These are phyloP conservation scores for Trididemnum clinides DNA, from an alignment of 23 tunicate species.

Conservation along the genomic window DNA sequence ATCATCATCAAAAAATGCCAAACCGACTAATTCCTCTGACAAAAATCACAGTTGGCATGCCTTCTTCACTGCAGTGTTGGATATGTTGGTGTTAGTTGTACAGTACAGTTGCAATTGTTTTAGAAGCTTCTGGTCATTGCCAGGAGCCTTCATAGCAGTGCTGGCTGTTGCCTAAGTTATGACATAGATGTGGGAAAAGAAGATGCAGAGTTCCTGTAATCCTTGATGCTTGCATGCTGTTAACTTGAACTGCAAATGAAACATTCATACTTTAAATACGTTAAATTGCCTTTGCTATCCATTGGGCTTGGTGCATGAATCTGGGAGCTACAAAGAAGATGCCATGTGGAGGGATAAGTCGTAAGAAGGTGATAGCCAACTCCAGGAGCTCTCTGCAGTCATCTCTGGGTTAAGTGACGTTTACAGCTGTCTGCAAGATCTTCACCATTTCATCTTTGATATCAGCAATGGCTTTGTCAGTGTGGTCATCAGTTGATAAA, in stretches of 20 bases:
- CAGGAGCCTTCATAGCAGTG: not conserved
- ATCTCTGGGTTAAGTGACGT: conserved; percentile 20
- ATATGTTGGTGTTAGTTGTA: conserved; percentile 1
- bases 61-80: not conserved
- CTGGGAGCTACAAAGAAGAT: conserved; percentile 19
- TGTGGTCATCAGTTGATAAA: conserved; percentile 8
- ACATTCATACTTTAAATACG: conserved; percentile 10
- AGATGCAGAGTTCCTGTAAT: conserved; percentile 14
- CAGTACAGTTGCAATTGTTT: not conserved
- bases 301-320: conserved; percentile 7
- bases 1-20: conserved; percentile 13
- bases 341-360: conserved; percentile 5
- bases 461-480: not conserved
- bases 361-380: not conserved
- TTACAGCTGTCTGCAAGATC: not conserved
- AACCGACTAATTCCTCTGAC: conserved; percentile 10
- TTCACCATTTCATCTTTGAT: conserved; percentile 19
- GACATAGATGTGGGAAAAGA: not conserved
- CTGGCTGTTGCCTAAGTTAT: not conserved
- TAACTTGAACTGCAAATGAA: not conserved
- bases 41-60: conserved; percentile 18
- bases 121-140: not conserved
- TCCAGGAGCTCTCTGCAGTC: conserved; percentile 2
- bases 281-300: conserved; percentile 29
- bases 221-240: not conserved